Evolutionary conservation across 1,140 invertebrate species (phyloP).

Genomic region (Pogonus chalceus): DNA sequence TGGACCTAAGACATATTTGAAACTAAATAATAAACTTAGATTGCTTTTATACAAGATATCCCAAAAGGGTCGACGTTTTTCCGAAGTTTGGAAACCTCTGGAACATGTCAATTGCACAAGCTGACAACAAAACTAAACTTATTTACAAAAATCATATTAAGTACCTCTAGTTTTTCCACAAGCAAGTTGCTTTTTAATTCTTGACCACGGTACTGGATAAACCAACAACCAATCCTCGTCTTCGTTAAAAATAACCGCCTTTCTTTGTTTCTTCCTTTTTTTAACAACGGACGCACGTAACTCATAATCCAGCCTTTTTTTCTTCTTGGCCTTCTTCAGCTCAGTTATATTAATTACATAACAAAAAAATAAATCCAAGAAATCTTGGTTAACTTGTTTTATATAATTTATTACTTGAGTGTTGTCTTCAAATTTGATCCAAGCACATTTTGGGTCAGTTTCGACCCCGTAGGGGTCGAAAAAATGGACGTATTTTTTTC

Average conservation of each 20-base stretch:
- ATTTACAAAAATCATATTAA: constrained; percentile 15
- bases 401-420: constrained; percentile 16
- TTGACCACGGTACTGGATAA: constrained; percentile 30
- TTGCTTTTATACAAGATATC: constrained; percentile 51
- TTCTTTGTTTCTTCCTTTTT: constrained; percentile 4
- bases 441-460: constrained; percentile 19
- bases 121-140: too few relatives aligned
- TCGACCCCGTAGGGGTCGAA: constrained; percentile 42
- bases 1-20: too few relatives aligned
- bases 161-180: constrained; percentile 15
- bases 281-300: constrained; percentile 28
- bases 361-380: constrained; percentile 34
- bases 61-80: constrained; percentile 43
- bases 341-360: constrained; percentile 44
- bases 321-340: constrained; percentile 38
- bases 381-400: constrained; percentile 4
- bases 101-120: too few relatives aligned
- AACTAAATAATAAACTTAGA: constrained; percentile 47
- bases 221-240: constrained; percentile 27
- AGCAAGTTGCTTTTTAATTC: constrained; percentile 19
- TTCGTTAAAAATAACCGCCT: constrained; percentile 26
- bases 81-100: too few relatives aligned
- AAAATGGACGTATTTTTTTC: constrained; percentile 39
- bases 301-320: constrained; percentile 34
- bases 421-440: constrained; percentile 22